Evolutionary conservation across 2,113 vertebrate species (phyloP).

Genomic region (Herpetotheres cachinnans): DNA sequence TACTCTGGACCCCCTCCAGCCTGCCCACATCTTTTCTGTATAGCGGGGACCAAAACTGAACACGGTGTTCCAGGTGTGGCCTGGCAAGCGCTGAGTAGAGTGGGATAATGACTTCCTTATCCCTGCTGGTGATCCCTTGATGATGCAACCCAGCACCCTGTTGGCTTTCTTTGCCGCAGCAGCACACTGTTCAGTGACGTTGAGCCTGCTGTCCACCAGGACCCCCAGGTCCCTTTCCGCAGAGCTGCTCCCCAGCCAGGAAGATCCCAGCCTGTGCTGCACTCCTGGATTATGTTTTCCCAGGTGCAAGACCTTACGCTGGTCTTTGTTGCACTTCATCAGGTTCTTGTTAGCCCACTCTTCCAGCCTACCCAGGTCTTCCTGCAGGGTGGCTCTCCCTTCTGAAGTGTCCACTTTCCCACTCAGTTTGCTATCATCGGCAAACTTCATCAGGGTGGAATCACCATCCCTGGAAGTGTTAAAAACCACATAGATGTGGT

Average conservation of each 20-base stretch:
- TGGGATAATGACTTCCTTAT: neutral
- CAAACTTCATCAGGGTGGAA: neutral
- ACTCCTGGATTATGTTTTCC: no score
- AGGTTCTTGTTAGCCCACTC: no score
- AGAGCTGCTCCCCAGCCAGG: no score
- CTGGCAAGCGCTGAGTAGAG: neutral
- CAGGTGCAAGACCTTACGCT: no score
- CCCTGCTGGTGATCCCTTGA: neutral
- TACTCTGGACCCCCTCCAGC: neutral
- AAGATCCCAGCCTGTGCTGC: no score
- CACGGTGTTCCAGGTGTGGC: neutral
- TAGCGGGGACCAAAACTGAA: neutral
- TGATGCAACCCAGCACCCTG: neutral
- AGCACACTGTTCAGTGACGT: no score
- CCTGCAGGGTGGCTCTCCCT: neutral
- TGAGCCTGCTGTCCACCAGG: neutral
- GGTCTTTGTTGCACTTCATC: no score
- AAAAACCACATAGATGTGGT: no score
- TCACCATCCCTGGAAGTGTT: no score
- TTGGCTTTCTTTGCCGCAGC: neutral
- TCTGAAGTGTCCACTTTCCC: neutral
- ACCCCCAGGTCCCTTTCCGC: neutral
- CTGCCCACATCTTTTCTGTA: no score
- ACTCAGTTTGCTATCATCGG: neutral
- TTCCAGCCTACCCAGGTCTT: no score